Base-by-base conservation (phyloP, 2,888 invertebrate species). In the Timandra comae region DNA sequence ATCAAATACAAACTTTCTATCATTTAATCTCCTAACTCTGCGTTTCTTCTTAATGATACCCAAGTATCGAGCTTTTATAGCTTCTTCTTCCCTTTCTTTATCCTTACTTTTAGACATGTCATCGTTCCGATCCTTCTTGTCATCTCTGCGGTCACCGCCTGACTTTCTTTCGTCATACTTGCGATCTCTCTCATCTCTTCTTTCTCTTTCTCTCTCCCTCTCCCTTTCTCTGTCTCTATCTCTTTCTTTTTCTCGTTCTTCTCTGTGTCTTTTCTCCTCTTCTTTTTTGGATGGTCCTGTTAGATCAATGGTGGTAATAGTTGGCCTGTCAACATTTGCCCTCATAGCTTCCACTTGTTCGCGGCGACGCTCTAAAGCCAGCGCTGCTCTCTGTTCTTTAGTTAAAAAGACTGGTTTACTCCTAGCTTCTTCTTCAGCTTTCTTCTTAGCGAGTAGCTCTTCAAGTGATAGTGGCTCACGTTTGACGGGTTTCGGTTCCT, bases 1-100 rank as follows among this genome's bases (percentile, higher is more conserved):
- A 78, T 99, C 99, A 76, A 99, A 99, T 0, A 99, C 99, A 87
- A 99, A 99, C 81, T 99, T 99, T 8, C 99, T 88, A 68, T 99
- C 99, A 79, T 99, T 99, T 24, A 99, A 82, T 41, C 99, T 88
- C 9, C 99, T 87, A 0, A 98, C 96, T 36, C 98, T 87, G 7
- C 98, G 89, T 63, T 97, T 97, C 66, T 97, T 97, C 67, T 98
- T 98, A 0, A 96, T 87, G 27, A 97, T 90, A 0, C 99, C 99
- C 30, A 99, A 86, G 70, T 99, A 99, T 3, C 98, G 88, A 63
- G 98, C 98, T 58, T 96, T 95, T 36, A 99, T 98, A 0, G 98
- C 98, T 75, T 97, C 97, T 26, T 93, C 88, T 84, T 98, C 98
- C 45, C 94, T 92, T 70, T 97, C 96, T 57, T 95, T 95, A 56